A percentile compares a stretch with the other conserved stretches of the same genome.
Evolutionary conservation across 2,113 vertebrate genomes (phyloP).

Genomic region (Actenoides hombroni): DNA sequence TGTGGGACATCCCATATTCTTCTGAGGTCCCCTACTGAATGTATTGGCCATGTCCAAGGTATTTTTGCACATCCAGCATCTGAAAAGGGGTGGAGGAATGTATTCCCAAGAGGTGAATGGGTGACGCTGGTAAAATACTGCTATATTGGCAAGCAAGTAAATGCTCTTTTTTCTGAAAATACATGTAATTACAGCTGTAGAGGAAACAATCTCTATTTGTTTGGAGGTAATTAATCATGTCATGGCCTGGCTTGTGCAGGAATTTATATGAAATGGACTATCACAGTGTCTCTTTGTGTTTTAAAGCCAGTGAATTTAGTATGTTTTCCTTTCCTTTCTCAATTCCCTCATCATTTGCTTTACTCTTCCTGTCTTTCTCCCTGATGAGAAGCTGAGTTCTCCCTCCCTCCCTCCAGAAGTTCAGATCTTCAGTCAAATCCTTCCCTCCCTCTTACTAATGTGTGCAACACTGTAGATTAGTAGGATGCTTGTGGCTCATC

Average conservation of each 20-base stretch:
- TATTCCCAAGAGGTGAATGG: not conserved
- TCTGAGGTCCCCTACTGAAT: not conserved
- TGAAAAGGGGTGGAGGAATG: not conserved
- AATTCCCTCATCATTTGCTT: not conserved
- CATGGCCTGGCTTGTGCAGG: not conserved
- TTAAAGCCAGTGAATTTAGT: not conserved
- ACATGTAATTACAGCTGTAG: not conserved
- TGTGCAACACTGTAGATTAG: not conserved
- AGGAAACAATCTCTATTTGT: not conserved
- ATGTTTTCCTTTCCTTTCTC: not conserved
- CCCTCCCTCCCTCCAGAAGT: not conserved
- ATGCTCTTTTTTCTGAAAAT: not conserved
- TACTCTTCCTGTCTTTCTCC: not conserved
- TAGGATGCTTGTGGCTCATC: not conserved
- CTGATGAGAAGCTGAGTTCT: not conserved
- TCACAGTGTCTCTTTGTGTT: not conserved
- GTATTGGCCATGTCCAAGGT: not conserved
- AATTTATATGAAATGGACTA: not conserved
- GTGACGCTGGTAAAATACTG: not conserved
- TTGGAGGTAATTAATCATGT: not conserved
- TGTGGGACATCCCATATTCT: not conserved
- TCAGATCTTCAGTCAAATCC: not conserved
- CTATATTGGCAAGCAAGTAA: not conserved
- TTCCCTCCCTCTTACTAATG: not conserved
- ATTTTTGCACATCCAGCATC: not conserved